phyloP scores from a whole-genome alignment of 2,113 vertebrate genomes.

The Eudyptes chrysolophus region DNA sequence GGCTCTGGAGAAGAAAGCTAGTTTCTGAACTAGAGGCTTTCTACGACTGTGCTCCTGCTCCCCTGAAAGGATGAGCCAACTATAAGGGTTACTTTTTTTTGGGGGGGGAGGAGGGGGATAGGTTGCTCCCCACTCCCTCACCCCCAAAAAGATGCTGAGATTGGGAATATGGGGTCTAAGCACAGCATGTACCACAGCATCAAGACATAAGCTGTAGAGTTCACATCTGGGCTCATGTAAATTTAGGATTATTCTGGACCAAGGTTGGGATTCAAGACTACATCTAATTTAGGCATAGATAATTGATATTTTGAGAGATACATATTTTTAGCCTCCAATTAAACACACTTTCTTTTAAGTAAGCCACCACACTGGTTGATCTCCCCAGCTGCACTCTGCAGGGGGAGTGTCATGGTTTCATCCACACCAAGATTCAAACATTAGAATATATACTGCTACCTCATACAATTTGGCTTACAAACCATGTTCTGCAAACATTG shows the following conservation, averaged over 20 bases:
- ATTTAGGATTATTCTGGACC: not conserved
- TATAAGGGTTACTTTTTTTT: not conserved
- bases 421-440: not conserved
- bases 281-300: not conserved
- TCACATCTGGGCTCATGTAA: not conserved
- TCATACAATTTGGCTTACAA: not conserved
- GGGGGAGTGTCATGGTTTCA: not conserved
- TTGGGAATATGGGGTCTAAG: accelerated
- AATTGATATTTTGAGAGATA: not conserved
- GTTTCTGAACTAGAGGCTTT: not conserved
- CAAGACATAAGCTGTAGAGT: not conserved
- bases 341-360: not conserved
- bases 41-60: not conserved
- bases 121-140: not conserved
- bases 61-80: not conserved
- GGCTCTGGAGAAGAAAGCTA: not conserved
- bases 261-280: not conserved
- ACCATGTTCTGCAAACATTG: not conserved
- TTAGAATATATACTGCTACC: not conserved
- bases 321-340: not conserved
- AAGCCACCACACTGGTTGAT: not conserved
- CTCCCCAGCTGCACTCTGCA: not conserved
- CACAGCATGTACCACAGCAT: not conserved
- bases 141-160: not conserved
- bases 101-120: too few relatives aligned